These are phyloP conservation scores for Zhuqinia jingwanae DNA, from an alignment of 2,888 invertebrate species.

Conservation along the genomic window DNA sequence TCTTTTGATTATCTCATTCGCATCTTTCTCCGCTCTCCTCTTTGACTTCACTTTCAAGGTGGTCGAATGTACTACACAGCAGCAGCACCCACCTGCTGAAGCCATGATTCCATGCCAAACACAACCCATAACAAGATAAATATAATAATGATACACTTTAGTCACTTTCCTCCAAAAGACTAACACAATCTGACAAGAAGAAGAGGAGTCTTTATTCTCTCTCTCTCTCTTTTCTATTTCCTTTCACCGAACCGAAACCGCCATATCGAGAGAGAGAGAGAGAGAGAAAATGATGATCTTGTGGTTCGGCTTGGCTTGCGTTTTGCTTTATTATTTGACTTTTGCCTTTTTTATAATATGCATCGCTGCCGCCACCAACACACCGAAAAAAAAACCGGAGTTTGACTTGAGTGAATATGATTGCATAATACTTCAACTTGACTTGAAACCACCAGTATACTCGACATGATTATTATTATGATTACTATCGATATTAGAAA, in stretches of 20 bases:
- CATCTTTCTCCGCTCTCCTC: constrained; percentile 10
- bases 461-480: too few relatives aligned
- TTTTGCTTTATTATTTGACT: not conserved
- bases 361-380: too few relatives aligned
- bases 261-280: too few relatives aligned
- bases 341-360: not conserved
- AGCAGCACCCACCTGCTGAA: constrained; percentile 3
- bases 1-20: constrained; percentile 62
- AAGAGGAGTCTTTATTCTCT: not conserved
- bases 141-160: constrained; percentile 19
- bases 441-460: too few relatives aligned
- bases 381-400: too few relatives aligned
- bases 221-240: too few relatives aligned
- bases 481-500: too few relatives aligned
- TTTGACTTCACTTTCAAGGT: constrained; percentile 45
- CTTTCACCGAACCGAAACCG: too few relatives aligned
- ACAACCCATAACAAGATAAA: not conserved
- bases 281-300: not conserved
- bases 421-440: too few relatives aligned
- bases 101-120: not conserved
- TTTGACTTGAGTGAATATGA: too few relatives aligned
- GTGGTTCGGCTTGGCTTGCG: not conserved
- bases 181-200: constrained; percentile 25
- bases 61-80: not conserved
- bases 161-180: not conserved